phyloP scores from a whole-genome alignment of 1,140 invertebrate species.

The Drosophila melanica region DNA sequence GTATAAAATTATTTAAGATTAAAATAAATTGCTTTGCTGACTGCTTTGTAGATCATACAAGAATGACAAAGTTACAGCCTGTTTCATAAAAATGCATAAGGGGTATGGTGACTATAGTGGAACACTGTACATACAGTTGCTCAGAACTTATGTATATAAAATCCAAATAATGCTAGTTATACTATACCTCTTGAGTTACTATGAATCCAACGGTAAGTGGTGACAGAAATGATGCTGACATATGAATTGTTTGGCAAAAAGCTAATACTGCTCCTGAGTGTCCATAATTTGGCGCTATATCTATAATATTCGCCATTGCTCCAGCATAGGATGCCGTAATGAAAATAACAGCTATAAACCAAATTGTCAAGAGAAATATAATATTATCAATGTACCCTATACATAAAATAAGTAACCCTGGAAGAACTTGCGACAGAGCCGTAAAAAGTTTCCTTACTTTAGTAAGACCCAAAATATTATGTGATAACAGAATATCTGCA shows the following conservation, averaged over 20 bases:
- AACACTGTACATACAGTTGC: too few relatives aligned
- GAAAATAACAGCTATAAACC: conserved; percentile 89
- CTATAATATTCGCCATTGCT: conserved; percentile 91
- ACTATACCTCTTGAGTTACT: conserved; percentile 84
- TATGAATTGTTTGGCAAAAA: conserved; percentile 91
- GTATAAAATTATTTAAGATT: too few relatives aligned
- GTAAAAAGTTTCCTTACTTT: conserved; percentile 89
- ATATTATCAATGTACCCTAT: conserved; percentile 89
- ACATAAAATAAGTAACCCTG: conserved; percentile 87
- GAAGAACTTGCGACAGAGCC: conserved; percentile 88
- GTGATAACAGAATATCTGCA: conserved; percentile 87
- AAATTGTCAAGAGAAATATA: conserved; percentile 86
- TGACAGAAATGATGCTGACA: conserved; percentile 89
- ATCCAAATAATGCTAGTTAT: not conserved
- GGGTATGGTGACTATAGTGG: too few relatives aligned
- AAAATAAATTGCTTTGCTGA: too few relatives aligned
- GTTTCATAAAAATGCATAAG: too few relatives aligned
- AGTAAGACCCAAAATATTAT: conserved; percentile 86
- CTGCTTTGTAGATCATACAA: too few relatives aligned
- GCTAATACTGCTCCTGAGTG: conserved; percentile 87
- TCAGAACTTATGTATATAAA: too few relatives aligned
- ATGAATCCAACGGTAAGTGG: conserved; percentile 87
- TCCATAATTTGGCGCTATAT: conserved; percentile 90
- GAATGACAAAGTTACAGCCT: too few relatives aligned
- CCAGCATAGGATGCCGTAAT: conserved; percentile 90